These are phyloP conservation scores for Aquatica leii DNA, from an alignment of 2,888 invertebrate genomes.

Conservation along the genomic window DNA sequence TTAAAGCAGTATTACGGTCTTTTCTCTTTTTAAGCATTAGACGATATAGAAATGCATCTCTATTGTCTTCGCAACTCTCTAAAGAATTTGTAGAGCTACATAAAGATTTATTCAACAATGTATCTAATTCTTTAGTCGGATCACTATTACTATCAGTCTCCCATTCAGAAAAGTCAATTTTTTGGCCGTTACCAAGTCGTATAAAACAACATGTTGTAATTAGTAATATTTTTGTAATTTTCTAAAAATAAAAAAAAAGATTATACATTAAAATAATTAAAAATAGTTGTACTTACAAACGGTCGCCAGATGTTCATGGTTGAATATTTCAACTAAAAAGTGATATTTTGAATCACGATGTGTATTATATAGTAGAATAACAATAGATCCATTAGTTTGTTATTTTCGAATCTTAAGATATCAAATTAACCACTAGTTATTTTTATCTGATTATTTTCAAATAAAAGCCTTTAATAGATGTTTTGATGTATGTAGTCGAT, in stretches of 20 bases:
- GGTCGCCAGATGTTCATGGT: neutral
- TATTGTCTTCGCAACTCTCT: slow-evolving; percentile 19
- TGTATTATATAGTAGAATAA: slow-evolving; percentile 4
- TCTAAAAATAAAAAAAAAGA: neutral
- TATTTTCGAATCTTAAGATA: neutral
- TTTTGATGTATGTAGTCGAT: no score
- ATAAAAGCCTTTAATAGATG: no score
- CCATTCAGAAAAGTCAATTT: slow-evolving; percentile 3
- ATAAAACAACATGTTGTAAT: neutral
- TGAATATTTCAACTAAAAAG: neutral
- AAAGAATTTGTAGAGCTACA: slow-evolving; percentile 14
- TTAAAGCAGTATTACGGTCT: neutral
- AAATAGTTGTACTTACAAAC: neutral
- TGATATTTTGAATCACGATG: neutral
- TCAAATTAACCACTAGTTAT: neutral
- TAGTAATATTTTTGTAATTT: neutral
- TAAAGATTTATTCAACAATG: neutral
- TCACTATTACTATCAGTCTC: neutral
- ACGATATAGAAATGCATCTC: slow-evolving; percentile 1
- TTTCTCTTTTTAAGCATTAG: slow-evolving; percentile 10
- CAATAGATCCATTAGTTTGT: slow-evolving; percentile 14
- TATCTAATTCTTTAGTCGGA: neutral
- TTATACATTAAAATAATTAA: neutral
- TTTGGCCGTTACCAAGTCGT: neutral
- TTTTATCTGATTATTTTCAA: no score